Evolutionary conservation across 2,888 invertebrate genomes (phyloP), one percentile per base, ranked within the genome.

Genomic region (Ophion slaviceki): DNA sequence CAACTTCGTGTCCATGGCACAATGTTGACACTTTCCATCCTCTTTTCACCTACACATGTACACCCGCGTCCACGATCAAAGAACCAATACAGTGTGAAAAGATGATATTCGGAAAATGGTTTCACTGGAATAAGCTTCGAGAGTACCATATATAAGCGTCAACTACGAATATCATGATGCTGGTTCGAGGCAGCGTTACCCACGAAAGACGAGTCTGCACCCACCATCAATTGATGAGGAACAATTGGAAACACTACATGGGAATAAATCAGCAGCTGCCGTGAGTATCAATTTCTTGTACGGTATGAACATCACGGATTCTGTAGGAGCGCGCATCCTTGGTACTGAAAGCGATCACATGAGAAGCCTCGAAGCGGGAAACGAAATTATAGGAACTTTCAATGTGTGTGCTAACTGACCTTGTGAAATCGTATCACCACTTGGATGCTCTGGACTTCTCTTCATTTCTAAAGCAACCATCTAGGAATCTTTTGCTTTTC

Each of bases 1-100:
- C 47, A 61, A 53, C 68, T 68, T 78, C 45, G 24, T 78, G 59
- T 78, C 45, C 47, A 28, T 64, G 64, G 68, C 70, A 71, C 70
- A 59, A 59, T 76, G 66, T 67, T 77, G 47, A 71, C 64, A 62
- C 53, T 82, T 62, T 40, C 10, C n/a, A 10, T 53, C n/a, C 64
- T 80, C n/a, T 64, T 72, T 77, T 76, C 66, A 59, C 32, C n/a
- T 40, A 1, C 36, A 36, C 57, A 20, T 53, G 66, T 53, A 7
- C 8, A 40, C 6, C 6, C 40, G 47, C 47, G n/a, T 68, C 45
- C 36, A 47, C 24, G 53, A 68, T 75, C 67, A 59, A 79, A 53
- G 68, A 74, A 83, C 83, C 75, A 87, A 85, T 85, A 82, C 67
- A 80, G 81, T 80, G 82, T 75, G 80, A 75, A 83, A 71, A 71